Evolutionary conservation across 2,797 vertebrate genomes (phyloP), one percentile per base, ranked within the genome.

Genomic region (Melopsittacus undulatus): DNA sequence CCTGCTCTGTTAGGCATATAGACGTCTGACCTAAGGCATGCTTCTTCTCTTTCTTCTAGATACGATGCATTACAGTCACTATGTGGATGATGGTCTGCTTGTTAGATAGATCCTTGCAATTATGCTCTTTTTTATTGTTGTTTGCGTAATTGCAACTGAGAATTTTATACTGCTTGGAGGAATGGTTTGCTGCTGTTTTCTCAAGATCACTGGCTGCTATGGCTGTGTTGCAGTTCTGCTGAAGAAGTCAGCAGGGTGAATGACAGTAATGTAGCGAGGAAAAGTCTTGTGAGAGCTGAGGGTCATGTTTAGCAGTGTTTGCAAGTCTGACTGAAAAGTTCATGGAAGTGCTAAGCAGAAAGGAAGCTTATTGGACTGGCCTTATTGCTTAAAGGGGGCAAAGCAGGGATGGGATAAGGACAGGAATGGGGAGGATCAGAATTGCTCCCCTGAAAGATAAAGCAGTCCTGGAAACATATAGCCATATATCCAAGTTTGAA

Each of bases 131-230:
- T 88, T 16, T n/a, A 13, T 72, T 46, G 22, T 56, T 34, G 22
- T 34, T 77, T 89, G 49, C 7, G 46, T 88, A 86, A 54, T 74
- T 87, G 40, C 17, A 23, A 23, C 66, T 80, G 69, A 49, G 52
- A 76, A 63, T 96, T 96, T 97, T 94, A 89, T 42, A 36, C 34
- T 91, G 42, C 81, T 90, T 54, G 62, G 74, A 66, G 46, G 62
- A 81, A 84, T 51, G 67, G 34, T 22, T 76, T 61, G 45, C 59
- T 86, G 9, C 27, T 66, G 13, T 68, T 88, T 78, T 73, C 63
- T 83, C 29, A 69, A n/a, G 78, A 70, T 64, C 7, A 2, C 24
- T 83, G 62, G 18, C 43, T 68, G 4, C 30, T 80, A 4, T 67
- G 29, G 17, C 54, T 78, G 13, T 67, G 23, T 70, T 59, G 43